Conservation (phyloP, 2,797 vertebrate genomes). For the Tapirus indicus region DNA sequence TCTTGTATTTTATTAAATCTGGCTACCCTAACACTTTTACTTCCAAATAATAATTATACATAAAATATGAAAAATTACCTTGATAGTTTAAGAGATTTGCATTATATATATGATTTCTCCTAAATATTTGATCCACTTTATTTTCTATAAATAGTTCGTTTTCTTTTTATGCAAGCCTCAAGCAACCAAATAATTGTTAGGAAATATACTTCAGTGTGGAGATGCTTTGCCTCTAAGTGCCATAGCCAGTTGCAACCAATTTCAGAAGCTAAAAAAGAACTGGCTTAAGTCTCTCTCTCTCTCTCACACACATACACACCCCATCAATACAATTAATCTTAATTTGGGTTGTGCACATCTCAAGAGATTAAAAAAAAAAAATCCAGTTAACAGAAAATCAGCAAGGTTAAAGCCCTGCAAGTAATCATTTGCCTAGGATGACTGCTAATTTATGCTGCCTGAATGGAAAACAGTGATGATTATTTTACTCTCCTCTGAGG, state of each 20-base stretch:
- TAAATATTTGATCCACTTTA: slow-evolving; percentile 54
- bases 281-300: neutral
- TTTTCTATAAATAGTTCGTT: slow-evolving; percentile 55
- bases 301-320: neutral
- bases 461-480: slow-evolving; percentile 51
- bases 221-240: neutral
- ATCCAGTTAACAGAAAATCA: slow-evolving; percentile 42
- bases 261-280: slow-evolving; percentile 48
- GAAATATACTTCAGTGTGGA: neutral
- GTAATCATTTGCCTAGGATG: slow-evolving; percentile 47
- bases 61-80: slow-evolving; percentile 40
- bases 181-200: slow-evolving; percentile 25
- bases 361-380: neutral
- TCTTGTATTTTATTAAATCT: slow-evolving; percentile 52
- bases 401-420: slow-evolving; percentile 59
- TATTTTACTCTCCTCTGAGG: slow-evolving; percentile 52
- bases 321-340: slow-evolving; percentile 58
- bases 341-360: slow-evolving; percentile 54
- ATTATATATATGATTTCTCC: slow-evolving; percentile 27
- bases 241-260: slow-evolving; percentile 38
- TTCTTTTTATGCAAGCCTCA: slow-evolving; percentile 7
- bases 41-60: slow-evolving; percentile 62
- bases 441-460: slow-evolving; percentile 55
- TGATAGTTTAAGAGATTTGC: slow-evolving; percentile 41
- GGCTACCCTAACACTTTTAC: neutral